phyloP scores from a whole-genome alignment of 1,140 invertebrate species.

The Vanessa atalanta region DNA sequence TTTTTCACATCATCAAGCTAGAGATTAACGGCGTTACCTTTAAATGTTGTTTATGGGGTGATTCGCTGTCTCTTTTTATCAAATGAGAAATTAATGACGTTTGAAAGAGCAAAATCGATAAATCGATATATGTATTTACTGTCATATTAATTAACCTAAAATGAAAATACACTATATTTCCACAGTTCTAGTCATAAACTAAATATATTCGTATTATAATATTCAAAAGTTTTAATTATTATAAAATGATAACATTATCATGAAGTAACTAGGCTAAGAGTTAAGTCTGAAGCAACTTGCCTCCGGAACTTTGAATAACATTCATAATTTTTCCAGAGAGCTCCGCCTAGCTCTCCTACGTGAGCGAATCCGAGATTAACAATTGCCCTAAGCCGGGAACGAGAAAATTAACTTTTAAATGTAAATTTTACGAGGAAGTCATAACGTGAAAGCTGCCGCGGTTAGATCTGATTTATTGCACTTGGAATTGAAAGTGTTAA shows the following conservation, averaged over 20 bases:
- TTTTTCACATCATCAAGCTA: background rate
- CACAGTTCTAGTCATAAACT: no score
- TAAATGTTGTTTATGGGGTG: no score
- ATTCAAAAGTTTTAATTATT: background rate
- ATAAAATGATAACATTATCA: background rate
- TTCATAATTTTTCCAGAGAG: slow-evolving; percentile 25
- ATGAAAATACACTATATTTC: no score
- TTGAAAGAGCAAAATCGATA: no score
- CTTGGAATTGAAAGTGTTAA: slow-evolving; percentile 78
- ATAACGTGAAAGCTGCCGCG: slow-evolving; percentile 78
- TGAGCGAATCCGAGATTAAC: slow-evolving; percentile 67
- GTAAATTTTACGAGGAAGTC: slow-evolving; percentile 80
- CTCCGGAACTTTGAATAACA: slow-evolving; percentile 25
- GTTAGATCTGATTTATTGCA: slow-evolving; percentile 77
- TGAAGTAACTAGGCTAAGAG: background rate
- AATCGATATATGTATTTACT: no score
- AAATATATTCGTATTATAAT: no score
- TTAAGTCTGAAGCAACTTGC: background rate
- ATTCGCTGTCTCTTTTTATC: no score
- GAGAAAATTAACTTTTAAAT: slow-evolving; percentile 79
- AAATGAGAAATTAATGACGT: no score
- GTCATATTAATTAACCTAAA: no score
- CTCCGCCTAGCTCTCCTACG: slow-evolving; percentile 11
- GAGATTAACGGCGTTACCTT: no score
- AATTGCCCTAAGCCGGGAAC: slow-evolving; percentile 66